Evolutionary conservation across 2,888 invertebrate species (phyloP), one percentile per base, ranked within the genome.

Genomic region (Autographa pulchrina): DNA sequence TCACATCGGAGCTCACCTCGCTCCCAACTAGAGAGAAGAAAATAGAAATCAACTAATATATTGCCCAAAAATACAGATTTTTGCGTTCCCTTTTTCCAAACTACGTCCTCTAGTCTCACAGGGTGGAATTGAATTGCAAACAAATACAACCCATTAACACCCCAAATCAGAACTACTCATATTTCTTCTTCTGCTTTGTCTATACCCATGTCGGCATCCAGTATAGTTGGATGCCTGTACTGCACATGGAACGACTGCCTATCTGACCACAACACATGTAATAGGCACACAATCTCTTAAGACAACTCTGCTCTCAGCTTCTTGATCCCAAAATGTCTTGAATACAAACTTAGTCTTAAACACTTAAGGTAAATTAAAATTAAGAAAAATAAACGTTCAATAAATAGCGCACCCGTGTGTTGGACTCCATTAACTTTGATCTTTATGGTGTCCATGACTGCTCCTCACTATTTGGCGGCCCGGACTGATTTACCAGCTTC

Each of bases 1-100:
- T 70, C 35, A 78, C 52, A 1, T 78, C 74, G 0, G 86, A 88
- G 16, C 64, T 70, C 1, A 85, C 80, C 38, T 85, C 84, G 9
- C 71, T 32, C 9, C 87, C 85, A 70, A 87, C 87, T 88, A 4
- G 9, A 59, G 38, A n/a, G 4, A 3, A 59, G 20, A 4, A 56
- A 56, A 48, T 1, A 48, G n/a, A 48, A 6, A 1, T 16, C 16
- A 48, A 16, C 16, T 16, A 16, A 48, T n/a, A 35, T 35, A 35
- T 8, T 1, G 35, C 5, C 43, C 16, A 16, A 48, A 13, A 3
- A 14, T 13, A 43, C 38, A 11, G 41, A 43, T 35, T 35, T 1
- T 35, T 35, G 6, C 11, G 38, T 11, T 9, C 11, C 8, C 1
- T 8, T 38, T 11, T 38, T 2, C 11, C 11, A 38, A 11, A 38